Percentiles rank a stretch among this genome's conserved stretches.
Conservation (phyloP, 2,888 invertebrate species). For the Meandrusa payeni region DNA sequence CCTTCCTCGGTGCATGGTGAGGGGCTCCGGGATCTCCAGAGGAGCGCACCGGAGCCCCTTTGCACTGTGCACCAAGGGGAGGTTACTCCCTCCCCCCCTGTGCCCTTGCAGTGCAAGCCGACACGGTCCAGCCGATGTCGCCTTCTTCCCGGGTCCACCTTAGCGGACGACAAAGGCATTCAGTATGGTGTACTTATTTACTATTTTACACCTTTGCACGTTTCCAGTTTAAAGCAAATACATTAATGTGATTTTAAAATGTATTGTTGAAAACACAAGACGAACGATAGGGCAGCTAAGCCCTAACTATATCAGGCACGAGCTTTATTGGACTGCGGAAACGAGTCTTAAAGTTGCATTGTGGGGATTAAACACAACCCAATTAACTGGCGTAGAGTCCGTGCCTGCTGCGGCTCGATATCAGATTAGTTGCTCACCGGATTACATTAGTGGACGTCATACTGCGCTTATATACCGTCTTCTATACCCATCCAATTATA, state of each 20-base stretch:
- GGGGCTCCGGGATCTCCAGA: too few species aligned
- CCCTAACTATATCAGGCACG: slow-evolving; percentile 26
- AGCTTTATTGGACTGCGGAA: slow-evolving; percentile 57
- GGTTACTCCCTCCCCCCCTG: too few species aligned
- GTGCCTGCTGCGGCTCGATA: slow-evolving; percentile 65
- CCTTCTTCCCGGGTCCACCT: too few species aligned
- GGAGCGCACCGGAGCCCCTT: too few species aligned
- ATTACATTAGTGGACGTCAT: slow-evolving; percentile 70
- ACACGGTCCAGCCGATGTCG: too few species aligned
- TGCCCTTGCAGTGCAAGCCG: too few species aligned
- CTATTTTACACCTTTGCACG: too few species aligned
- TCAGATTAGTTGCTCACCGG: slow-evolving; percentile 70
- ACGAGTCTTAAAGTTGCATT: slow-evolving; percentile 70
- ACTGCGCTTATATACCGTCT: slow-evolving; percentile 40
- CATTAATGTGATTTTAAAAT: slow-evolving; percentile 1
- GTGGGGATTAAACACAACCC: slow-evolving; percentile 72
- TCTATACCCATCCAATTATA: slow-evolving; percentile 56
- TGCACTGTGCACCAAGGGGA: too few species aligned
- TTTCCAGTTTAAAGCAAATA: too few species aligned
- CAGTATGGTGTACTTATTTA: too few species aligned
- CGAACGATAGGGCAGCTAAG: slow-evolving; percentile 7
- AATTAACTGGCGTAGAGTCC: slow-evolving; percentile 66
- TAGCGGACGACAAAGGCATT: too few species aligned
- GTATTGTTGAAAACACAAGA: neutral
- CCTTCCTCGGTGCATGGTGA: too few species aligned